These are phyloP conservation scores for Pelusios castaneus DNA, from an alignment of 2,113 vertebrate genomes.

Conservation along the genomic window DNA sequence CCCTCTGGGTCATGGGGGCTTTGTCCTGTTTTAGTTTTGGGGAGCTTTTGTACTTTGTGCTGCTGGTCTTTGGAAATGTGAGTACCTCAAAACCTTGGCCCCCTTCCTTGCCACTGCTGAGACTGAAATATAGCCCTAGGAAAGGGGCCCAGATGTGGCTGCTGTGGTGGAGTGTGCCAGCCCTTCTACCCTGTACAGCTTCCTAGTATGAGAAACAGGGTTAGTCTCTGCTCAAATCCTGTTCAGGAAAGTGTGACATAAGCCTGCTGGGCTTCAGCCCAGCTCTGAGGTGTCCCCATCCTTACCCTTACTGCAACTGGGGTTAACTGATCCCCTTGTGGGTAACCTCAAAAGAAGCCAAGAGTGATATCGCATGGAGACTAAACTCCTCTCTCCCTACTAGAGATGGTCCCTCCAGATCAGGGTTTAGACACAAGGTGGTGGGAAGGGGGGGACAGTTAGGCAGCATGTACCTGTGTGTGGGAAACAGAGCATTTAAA, in stretches of 20 bases:
- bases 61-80: conserved; percentile 93
- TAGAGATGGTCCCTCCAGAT: neutral
- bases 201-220: neutral
- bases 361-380: neutral
- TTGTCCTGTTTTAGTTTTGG: conserved; percentile 94
- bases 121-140: neutral
- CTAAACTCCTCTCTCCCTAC: neutral
- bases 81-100: conserved; percentile 59
- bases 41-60: conserved; percentile 90
- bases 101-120: neutral
- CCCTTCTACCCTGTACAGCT: neutral
- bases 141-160: neutral
- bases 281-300: neutral
- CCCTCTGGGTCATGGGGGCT: conserved; percentile 81
- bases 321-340: neutral
- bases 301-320: neutral
- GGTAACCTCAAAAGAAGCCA: neutral
- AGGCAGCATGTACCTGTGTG: neutral
- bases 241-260: neutral
- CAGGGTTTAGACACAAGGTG: neutral
- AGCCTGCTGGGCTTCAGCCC: neutral
- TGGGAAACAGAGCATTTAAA: neutral
- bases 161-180: neutral
- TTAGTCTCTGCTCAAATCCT: neutral
- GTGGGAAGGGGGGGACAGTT: too few relatives aligned